Conservation (phyloP, 2,797 vertebrate genomes). For the Luscinia luscinia region DNA sequence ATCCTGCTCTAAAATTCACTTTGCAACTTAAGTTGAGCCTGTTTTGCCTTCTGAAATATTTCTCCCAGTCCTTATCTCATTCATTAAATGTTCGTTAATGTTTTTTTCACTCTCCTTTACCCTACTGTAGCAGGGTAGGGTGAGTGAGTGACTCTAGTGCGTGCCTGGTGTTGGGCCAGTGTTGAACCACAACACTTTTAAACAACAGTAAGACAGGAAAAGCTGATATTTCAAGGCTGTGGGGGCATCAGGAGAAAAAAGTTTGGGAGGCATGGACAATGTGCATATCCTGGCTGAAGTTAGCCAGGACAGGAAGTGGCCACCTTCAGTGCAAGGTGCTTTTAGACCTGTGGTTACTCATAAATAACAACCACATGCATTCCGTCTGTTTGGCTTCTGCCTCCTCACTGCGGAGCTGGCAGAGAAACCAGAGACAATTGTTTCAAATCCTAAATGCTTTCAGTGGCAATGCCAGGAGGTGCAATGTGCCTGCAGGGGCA, state of each 20-base stretch:
- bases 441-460: neutral
- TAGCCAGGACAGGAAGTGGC: neutral
- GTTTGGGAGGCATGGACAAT: neutral
- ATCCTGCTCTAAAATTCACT: neutral
- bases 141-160: neutral
- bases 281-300: fast-evolving
- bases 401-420: neutral
- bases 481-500: neutral
- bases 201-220: neutral
- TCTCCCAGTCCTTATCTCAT: neutral
- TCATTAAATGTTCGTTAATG: neutral
- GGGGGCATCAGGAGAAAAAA: neutral
- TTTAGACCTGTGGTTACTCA: neutral
- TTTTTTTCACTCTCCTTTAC: neutral
- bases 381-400: neutral
- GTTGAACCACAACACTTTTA: neutral
- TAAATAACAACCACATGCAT: neutral
- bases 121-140: neutral
- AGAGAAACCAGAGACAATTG: neutral
- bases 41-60: neutral
- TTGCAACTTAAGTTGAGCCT: neutral
- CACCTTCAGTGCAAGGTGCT: neutral
- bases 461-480: neutral
- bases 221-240: neutral
- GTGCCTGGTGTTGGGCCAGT: neutral